Conservation (phyloP, 2,797 vertebrate genomes). For the Paedocypris micromegethes region DNA sequence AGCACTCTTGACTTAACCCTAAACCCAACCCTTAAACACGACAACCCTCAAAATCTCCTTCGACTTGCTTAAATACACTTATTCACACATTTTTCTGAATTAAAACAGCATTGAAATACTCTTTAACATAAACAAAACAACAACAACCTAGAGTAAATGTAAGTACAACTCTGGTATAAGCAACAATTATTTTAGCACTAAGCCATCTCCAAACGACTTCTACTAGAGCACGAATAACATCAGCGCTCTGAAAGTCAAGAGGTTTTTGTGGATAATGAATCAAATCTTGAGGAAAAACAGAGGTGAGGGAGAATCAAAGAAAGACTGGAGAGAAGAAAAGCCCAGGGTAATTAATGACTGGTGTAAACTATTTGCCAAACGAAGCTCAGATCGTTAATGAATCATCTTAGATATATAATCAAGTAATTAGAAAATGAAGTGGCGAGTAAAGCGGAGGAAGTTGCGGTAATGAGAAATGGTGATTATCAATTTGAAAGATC, state of each 20-base stretch:
- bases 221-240: constrained; percentile 29
- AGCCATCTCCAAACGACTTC: background rate
- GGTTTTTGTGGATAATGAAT: constrained; percentile 24
- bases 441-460: constrained; percentile 69
- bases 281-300: constrained; percentile 29
- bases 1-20: too few species aligned
- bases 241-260: constrained; percentile 25
- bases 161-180: background rate
- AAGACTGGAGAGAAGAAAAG: constrained; percentile 44
- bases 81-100: too few species aligned
- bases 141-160: too few species aligned
- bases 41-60: too few species aligned
- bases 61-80: too few species aligned
- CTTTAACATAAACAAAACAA: too few species aligned
- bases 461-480: constrained; percentile 67
- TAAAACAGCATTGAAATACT: too few species aligned
- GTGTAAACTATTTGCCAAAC: constrained; percentile 67
- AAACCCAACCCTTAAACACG: too few species aligned
- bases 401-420: constrained; percentile 75
- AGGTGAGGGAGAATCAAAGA: constrained; percentile 42
- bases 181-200: background rate
- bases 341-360: constrained; percentile 70
- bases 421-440: constrained; percentile 76
- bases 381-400: constrained; percentile 64
- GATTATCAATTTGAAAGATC: constrained; percentile 75